A percentile compares a stretch with the other conserved stretches of the same genome.
Conservation (phyloP, 1,140 invertebrate species). For the Hyles euphorbiae region DNA sequence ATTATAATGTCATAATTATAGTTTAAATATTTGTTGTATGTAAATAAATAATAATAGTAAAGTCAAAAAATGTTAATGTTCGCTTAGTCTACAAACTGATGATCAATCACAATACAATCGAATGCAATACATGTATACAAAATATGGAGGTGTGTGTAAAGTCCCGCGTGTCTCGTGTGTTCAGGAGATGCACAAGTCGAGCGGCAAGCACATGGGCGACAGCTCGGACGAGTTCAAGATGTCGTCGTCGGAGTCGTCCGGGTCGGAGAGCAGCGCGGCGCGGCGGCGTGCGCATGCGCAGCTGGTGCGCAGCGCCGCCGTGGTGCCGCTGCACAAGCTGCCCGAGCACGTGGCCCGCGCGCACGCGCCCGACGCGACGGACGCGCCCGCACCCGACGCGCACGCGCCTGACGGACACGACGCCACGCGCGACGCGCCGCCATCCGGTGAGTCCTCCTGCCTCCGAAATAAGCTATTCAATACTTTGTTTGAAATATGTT, state of each 20-base stretch:
- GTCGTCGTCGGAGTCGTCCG: slow-evolving; percentile 36
- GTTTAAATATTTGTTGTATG: no score
- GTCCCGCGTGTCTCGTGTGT: not conserved
- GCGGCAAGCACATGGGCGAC: slow-evolving; percentile 73
- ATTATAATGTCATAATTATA: no score
- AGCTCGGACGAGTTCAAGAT: slow-evolving; percentile 73
- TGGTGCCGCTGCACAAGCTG: slow-evolving; percentile 59
- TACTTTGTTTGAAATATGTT: no score
- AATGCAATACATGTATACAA: no score
- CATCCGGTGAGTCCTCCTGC: no score
- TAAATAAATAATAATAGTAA: no score
- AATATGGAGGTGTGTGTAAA: no score
- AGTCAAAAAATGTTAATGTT: not conserved
- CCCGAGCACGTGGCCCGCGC: slow-evolving; percentile 56
- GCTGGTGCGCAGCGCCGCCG: slow-evolving; percentile 49
- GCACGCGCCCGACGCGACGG: slow-evolving; percentile 41
- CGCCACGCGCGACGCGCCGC: not conserved
- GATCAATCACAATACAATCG: no score
- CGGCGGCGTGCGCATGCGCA: slow-evolving; percentile 33
- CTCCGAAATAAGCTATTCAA: no score
- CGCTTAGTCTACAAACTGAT: no score
- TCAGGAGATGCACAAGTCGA: slow-evolving; percentile 73
- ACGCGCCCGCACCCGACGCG: slow-evolving; percentile 20
- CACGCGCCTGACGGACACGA: no score
- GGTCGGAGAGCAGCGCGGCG: slow-evolving; percentile 12